phyloP scores from a whole-genome alignment of 2,113 vertebrate genomes.

The Oreochromis niloticus region DNA sequence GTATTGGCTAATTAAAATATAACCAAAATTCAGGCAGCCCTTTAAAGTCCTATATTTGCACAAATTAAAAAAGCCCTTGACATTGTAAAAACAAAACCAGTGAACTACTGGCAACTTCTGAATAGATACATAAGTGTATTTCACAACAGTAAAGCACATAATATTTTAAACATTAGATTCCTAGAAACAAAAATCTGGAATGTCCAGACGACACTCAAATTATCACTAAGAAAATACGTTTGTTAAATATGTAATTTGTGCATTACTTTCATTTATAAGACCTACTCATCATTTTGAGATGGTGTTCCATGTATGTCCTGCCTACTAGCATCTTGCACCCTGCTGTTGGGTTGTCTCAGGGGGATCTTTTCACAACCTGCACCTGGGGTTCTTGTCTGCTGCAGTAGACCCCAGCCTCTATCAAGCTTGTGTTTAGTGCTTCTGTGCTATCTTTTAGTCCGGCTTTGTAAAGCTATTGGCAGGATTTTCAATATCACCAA shows the following conservation, averaged over 20 bases:
- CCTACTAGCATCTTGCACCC: background rate
- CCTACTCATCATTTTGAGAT: background rate
- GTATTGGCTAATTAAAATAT: background rate
- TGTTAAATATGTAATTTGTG: background rate
- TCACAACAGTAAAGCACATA: background rate
- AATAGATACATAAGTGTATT: background rate
- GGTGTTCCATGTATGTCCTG: rapidly evolving
- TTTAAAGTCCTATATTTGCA: background rate
- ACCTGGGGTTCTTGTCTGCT: background rate
- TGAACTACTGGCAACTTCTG: background rate
- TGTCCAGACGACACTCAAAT: background rate
- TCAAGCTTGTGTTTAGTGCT: background rate
- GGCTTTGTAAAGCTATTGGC: background rate
- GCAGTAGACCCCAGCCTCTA: rapidly evolving
- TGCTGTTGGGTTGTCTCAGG: background rate
- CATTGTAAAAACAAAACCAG: background rate
- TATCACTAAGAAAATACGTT: background rate
- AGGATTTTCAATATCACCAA: background rate
- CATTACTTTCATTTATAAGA: background rate
- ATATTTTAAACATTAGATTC: background rate
- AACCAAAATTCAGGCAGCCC: background rate
- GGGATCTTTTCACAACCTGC: background rate
- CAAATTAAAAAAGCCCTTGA: rapidly evolving
- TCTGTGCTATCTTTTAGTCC: background rate
- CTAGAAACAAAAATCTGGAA: background rate